These are phyloP conservation scores for Crax fasciolata DNA, from an alignment of 2,797 vertebrate genomes.

Conservation along the genomic window DNA sequence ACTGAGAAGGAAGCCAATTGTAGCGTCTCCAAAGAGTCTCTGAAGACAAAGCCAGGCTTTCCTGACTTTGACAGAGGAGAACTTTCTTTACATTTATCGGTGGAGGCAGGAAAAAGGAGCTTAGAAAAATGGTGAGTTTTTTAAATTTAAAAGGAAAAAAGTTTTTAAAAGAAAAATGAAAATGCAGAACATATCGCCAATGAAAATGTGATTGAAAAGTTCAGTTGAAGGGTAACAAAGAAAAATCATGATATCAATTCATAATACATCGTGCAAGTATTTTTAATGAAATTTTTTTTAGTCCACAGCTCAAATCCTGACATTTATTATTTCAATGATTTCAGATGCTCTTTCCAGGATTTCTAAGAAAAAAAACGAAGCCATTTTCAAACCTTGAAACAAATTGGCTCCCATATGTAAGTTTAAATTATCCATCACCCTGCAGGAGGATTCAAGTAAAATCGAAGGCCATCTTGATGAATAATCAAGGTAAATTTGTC, in stretches of 20 bases:
- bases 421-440: slow-evolving; percentile 77
- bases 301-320: slow-evolving; percentile 45
- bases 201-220: slow-evolving; percentile 43
- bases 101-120: not conserved
- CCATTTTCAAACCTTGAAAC: slow-evolving; percentile 66
- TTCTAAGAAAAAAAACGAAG: slow-evolving; percentile 38
- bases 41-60: not conserved
- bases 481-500: slow-evolving; percentile 86
- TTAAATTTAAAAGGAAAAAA: slow-evolving; percentile 20
- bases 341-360: slow-evolving; percentile 51
- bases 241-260: slow-evolving; percentile 14
- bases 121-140: not conserved
- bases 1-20: not conserved
- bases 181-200: slow-evolving; percentile 8
- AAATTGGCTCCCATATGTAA: slow-evolving; percentile 68
- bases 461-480: slow-evolving; percentile 76
- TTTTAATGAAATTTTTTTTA: slow-evolving; percentile 66
- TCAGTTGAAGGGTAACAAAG: slow-evolving; percentile 9
- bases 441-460: slow-evolving; percentile 73
- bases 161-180: slow-evolving; percentile 39
- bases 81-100: not conserved
- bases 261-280: slow-evolving; percentile 42
- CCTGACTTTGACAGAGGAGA: not conserved
- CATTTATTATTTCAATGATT: slow-evolving; percentile 64
- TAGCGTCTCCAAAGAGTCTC: not conserved